Evolutionary conservation across 2,888 invertebrate genomes (phyloP).

Genomic region (Drosophila ezoana): DNA sequence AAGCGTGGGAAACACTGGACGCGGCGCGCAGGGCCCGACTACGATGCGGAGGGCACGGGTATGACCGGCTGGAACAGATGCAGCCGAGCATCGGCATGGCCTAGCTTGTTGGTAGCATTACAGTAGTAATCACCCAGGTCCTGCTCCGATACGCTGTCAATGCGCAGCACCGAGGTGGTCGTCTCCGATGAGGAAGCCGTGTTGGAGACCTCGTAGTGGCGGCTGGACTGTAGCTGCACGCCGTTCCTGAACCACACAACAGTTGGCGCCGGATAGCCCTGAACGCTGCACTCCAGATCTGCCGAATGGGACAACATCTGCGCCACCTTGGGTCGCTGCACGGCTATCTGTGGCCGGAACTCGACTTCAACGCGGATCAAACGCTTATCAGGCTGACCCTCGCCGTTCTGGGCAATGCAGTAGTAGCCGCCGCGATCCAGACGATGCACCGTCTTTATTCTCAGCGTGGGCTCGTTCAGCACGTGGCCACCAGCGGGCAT

Average conservation of each 20-base stretch:
- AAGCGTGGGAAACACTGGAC: slow-evolving; percentile 38
- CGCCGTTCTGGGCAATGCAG: slow-evolving; percentile 84
- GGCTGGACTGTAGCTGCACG: slow-evolving; percentile 75
- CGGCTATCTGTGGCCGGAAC: slow-evolving; percentile 83
- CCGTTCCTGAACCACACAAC: slow-evolving; percentile 83
- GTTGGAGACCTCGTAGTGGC: slow-evolving; percentile 80
- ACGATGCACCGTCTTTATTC: slow-evolving; percentile 80
- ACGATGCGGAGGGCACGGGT: slow-evolving; percentile 75
- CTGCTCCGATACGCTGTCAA: slow-evolving; percentile 75
- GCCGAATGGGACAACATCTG: slow-evolving; percentile 80
- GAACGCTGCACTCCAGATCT: slow-evolving; percentile 83
- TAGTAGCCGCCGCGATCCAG: slow-evolving; percentile 84
- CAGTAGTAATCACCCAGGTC: slow-evolving; percentile 84
- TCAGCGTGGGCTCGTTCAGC: slow-evolving; percentile 77
- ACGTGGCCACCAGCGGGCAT: slow-evolving; percentile 83
- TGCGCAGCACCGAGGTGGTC: slow-evolving; percentile 83
- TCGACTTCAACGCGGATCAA: slow-evolving; percentile 83
- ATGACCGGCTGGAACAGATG: slow-evolving; percentile 83
- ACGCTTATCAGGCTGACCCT: slow-evolving; percentile 82
- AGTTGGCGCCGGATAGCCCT: slow-evolving; percentile 83
- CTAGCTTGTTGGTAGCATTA: slow-evolving; percentile 84
- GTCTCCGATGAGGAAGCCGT: slow-evolving; percentile 83
- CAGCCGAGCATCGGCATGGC: slow-evolving; percentile 82
- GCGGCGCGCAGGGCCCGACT: slow-evolving; percentile 14
- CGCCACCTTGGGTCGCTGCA: slow-evolving; percentile 83